Base-by-base conservation (phyloP, 1,140 invertebrate genomes). In the Eueides isabella region DNA sequence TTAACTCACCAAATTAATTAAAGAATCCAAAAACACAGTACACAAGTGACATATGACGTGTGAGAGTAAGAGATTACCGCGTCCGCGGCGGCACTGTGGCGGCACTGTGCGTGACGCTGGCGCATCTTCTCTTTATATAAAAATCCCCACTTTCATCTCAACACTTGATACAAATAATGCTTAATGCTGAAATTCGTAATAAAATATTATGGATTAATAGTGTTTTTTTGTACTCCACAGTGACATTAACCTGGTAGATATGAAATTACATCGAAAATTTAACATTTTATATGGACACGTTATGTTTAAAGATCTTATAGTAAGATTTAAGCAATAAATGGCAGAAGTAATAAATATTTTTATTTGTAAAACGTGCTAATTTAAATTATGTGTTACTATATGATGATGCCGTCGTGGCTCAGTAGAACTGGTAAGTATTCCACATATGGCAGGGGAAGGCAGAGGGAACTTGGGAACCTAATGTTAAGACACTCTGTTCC, bases 51-150 rank as follows among this genome's bases (percentile, higher is more conserved):
- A 44, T 19, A 4, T 6, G 6, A 44, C 6, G 41, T 44, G 5
- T 6, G 16, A 23, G n/a, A n/a, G n/a, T n/a, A n/a, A n/a, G 44
- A 55, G 44, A 23, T 12, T 67, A 61, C 69, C 75, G 80, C 71
- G 69, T 75, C 73, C 81, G 80, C 74, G 79, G 55, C 72, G 65
- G 76, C 70, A 81, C 82, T 82, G 80, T 73, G 79, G 55, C 72
- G 65, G 76, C 70, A 81, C 82, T 82, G 80, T 73, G 75, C 31
- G 61, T 23, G 38, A 33, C 62, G 61, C 35, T 4, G 19, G 76
- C 81, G 78, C 84, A 78, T 79, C 84, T 81, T 79, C 76, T 30
- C 82, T 88, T 81, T 88, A 88, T 88, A 88, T 80, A 79, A 74
- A 44, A 69, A 28, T 77, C 85, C 85, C 83, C 81, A 80, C 81